Base-by-base conservation (phyloP, 2,888 invertebrate genomes). In the Candidula unifasciata region DNA sequence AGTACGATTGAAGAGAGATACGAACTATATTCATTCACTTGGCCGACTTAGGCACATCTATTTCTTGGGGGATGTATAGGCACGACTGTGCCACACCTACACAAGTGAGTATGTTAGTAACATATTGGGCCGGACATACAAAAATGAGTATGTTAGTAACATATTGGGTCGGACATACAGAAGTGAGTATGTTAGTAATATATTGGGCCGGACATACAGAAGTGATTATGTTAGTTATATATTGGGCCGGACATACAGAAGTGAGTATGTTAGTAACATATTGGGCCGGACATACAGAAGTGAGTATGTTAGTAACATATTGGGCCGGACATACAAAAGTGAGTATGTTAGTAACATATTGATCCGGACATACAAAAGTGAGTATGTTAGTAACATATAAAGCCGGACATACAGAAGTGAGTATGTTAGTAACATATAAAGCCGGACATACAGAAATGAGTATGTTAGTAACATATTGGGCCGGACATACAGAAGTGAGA, bases 111-210 rank as follows among this genome's bases (percentile, higher is more conserved):
- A 44, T 44, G n/a, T n/a, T n/a, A 95, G 95, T 85, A 95, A 95
- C n/a, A 96, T 97, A 27, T 94, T 96, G 74, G 96, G 96, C 85
- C 96, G 96, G 90, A 96, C 96, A 24, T 90, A 87, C 60, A 54
- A 84, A 81, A 89, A 90, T 90, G 80, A 69, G 87, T 74, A 52
- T 60, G 10, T 13, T 16, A 24, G n/a, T 5, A 1, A 13, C 60
- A 60, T 60, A 24, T 60, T 18, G 60, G 60, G 60, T 18, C 24
- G 13, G 60, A 44, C 2, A 44, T 44, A 44, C 44, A 44, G 0
- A 44, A 0, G 6, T 44, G 6, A 44, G 44, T 44, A 44, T 44
- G n/a, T n/a, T n/a, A 95, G 95, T 85, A 95, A 95, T n/a, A 96
- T 97, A 27, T 94, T 96, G 74, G 96, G 96, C 85, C 96, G 96